A percentile compares a stretch with the other conserved stretches of the same genome.
phyloP scores from a whole-genome alignment of 2,888 invertebrate species.

The Nysson spinosus region DNA sequence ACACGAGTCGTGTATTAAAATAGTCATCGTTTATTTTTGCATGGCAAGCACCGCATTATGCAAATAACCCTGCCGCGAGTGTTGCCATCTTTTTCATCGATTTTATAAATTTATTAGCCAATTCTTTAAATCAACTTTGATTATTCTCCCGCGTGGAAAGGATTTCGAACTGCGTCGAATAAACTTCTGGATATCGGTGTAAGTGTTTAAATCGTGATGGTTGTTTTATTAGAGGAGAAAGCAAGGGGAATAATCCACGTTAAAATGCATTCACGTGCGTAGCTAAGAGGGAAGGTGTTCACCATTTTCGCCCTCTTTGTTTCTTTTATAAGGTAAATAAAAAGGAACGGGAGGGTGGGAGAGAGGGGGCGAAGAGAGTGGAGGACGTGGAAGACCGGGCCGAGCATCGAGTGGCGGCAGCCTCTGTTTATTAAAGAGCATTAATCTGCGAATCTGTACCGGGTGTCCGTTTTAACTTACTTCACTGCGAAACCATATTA shows the following conservation, averaged over 20 bases:
- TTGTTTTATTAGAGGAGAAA: slow-evolving; percentile 22
- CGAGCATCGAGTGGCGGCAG: slow-evolving; percentile 10
- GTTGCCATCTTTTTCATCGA: no score
- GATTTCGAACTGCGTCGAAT: slow-evolving; percentile 12
- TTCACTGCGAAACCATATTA: slow-evolving; percentile 50
- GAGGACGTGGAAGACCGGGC: slow-evolving; percentile 5
- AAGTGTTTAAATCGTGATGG: slow-evolving; percentile 30
- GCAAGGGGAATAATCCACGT: slow-evolving; percentile 20
- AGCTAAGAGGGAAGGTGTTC: slow-evolving; percentile 34
- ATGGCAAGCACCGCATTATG: no score
- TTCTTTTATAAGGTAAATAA: slow-evolving; percentile 20
- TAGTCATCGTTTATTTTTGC: no score
- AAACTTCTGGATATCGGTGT: slow-evolving; percentile 1
- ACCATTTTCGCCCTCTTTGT: slow-evolving; percentile 30
- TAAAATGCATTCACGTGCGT: slow-evolving; percentile 31
- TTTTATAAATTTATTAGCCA: no score
- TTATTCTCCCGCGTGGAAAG: slow-evolving; percentile 14
- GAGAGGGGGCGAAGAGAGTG: not conserved
- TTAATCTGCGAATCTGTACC: slow-evolving; percentile 61
- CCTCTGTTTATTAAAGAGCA: slow-evolving; percentile 63
- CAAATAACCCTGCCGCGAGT: no score
- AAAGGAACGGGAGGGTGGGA: slow-evolving; percentile 16
- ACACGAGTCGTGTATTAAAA: no score
- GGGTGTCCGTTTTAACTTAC: slow-evolving; percentile 49
- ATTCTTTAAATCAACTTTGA: slow-evolving; percentile 16